phyloP scores from a whole-genome alignment of 2,888 invertebrate genomes.

The Papilio protenor region DNA sequence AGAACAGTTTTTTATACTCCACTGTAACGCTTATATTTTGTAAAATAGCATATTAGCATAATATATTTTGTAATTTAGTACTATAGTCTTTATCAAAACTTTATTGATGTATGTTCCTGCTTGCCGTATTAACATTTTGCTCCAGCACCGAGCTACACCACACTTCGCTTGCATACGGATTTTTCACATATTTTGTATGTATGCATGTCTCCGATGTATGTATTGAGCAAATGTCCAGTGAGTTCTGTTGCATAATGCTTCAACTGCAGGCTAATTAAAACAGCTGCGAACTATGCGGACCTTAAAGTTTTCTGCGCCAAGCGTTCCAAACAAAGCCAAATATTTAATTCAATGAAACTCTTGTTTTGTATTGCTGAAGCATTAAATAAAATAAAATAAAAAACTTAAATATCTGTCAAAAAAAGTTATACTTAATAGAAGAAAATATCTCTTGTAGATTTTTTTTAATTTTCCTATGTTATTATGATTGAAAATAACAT shows the following conservation, averaged over 20 bases:
- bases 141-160: no score
- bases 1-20: not conserved
- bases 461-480: no score
- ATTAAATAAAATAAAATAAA: not conserved
- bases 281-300: constrained; percentile 3
- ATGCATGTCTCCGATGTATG: not conserved
- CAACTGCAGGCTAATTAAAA: constrained; percentile 15
- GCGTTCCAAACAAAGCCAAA: not conserved
- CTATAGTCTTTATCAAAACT: no score
- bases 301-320: constrained; percentile 1
- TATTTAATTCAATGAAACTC: not conserved
- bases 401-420: no score
- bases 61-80: no score
- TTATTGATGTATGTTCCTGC: no score
- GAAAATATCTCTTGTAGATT: no score
- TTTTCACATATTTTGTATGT: not conserved
- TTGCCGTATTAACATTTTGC: no score
- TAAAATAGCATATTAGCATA: not conserved
- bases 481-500: no score
- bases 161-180: no score
- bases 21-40: not conserved
- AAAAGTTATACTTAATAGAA: no score
- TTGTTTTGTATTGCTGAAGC: not conserved
- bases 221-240: not conserved
- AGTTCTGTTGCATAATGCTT: constrained; percentile 2